These are phyloP conservation scores for Pteromalus puparum DNA, from an alignment of 1,140 invertebrate species.

Conservation along the genomic window DNA sequence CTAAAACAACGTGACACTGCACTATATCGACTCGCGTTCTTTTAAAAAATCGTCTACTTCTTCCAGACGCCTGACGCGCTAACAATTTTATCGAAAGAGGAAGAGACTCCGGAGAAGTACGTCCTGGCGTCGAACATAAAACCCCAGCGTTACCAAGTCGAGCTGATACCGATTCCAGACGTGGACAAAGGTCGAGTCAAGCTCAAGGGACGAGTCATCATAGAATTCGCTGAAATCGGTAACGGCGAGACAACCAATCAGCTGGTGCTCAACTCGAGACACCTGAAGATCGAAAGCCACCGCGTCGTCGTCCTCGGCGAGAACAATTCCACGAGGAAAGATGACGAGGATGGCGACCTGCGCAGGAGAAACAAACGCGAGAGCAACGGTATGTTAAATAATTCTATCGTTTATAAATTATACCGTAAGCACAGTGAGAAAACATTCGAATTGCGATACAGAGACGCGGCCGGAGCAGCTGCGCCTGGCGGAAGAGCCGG, in stretches of 20 bases:
- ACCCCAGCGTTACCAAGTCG: constrained; percentile 61
- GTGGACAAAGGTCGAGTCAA: neutral
- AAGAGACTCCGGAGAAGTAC: constrained; percentile 51
- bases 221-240: constrained; percentile 2
- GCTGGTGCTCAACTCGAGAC: constrained; percentile 37
- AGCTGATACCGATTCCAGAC: constrained; percentile 14
- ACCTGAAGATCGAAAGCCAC: constrained; percentile 6
- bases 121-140: constrained; percentile 56
- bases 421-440: neutral
- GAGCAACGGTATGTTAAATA: neutral
- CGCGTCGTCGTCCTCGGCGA: neutral
- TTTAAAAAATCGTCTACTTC: neutral
- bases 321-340: neutral
- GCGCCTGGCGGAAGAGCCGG: neutral
- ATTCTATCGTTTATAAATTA: no score
- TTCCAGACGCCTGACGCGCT: constrained; percentile 50
- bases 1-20: no score
- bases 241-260: neutral
- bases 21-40: no score
- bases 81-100: constrained; percentile 56
- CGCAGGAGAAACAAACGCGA: neutral
- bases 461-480: neutral
- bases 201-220: constrained; percentile 23
- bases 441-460: neutral
- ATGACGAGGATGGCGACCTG: neutral